Percentiles rank a stretch among this genome's conserved stretches.
Conservation (phyloP, 2,888 invertebrate genomes). For the Apotomis turbidana region DNA sequence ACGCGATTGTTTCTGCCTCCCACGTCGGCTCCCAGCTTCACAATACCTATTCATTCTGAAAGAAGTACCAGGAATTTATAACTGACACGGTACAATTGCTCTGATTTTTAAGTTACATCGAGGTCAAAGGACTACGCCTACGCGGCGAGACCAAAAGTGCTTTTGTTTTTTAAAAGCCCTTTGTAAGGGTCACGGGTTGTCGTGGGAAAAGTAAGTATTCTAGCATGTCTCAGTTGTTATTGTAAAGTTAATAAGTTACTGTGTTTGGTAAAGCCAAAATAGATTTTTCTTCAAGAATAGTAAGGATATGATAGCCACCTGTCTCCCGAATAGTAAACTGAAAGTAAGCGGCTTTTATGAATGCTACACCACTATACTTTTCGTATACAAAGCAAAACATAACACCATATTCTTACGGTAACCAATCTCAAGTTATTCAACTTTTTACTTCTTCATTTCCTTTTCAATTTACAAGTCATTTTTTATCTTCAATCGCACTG, state of each 20-base stretch:
- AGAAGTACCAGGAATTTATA: conserved; percentile 39
- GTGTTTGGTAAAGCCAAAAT: too few species aligned
- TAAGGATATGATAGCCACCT: too few species aligned
- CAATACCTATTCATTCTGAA: conserved; percentile 38
- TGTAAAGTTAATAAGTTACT: conserved; percentile 2
- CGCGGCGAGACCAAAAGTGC: conserved; percentile 21
- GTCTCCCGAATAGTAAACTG: too few species aligned
- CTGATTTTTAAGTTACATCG: conserved; percentile 32
- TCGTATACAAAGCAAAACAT: too few species aligned
- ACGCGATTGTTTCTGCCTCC: conserved; percentile 33
- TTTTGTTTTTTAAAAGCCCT: conserved; percentile 33
- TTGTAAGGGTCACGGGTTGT: conserved; percentile 5
- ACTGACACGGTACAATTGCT: conserved; percentile 38
- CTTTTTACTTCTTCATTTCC: too few species aligned
- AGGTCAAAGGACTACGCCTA: conserved; percentile 41
- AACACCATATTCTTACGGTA: too few species aligned
- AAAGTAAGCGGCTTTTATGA: too few species aligned
- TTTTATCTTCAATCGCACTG: conserved; percentile 1
- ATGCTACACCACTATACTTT: too few species aligned
- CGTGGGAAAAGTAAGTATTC: conserved; percentile 28
- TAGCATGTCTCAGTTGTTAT: not conserved
- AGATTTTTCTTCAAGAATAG: too few species aligned
- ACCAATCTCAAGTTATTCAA: too few species aligned
- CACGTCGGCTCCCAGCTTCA: conserved; percentile 37
- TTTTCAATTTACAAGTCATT: too few species aligned